Evolutionary conservation across 2,888 invertebrate genomes (phyloP), one percentile per base, ranked within the genome.

Genomic region (Stenchaetothrips biformis): DNA sequence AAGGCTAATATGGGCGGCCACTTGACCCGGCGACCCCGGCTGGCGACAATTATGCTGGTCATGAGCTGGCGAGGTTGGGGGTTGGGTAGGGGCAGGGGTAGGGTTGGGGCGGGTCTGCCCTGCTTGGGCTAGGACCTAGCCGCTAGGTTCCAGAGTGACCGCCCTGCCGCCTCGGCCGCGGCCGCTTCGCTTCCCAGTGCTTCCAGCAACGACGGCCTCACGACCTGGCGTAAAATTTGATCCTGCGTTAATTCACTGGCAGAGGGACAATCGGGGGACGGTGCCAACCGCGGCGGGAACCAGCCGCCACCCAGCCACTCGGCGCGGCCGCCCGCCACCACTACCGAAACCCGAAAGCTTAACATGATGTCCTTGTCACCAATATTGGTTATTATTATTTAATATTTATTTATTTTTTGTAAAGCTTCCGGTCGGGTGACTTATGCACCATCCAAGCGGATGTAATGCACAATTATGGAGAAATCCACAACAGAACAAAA

Each of bases 211-310:
- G n/a, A 4, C 37, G 37, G 67, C 21, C 7, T 9, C 67, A 74
- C 67, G 67, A 74, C 67, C 9, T 25, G 67, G 67, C 67, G 25
- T 74, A 74, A 74, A 74, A 74, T 74, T 74, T 74, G 67, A 74
- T 21, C 21, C 21, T 21, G 67, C 25, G 21, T 25, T 74, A 25
- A 74, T 74, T 74, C 67, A 25, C 67, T 74, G 67, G 67, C 67
- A 74, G 67, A 25, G 67, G 67, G 25, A 74, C 67, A 74, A 74
- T 74, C 67, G 25, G 25, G 13, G 59, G 59, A 16, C 59, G 59
- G 18, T 59, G 59, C 59, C 59, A 59, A 59, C 18, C 21, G 67
- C n/a, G n/a, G n/a, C n/a, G 67, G 8, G 21, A 74, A 21, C 25
- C 25, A 25, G 67, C n/a, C 67, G n/a, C n/a, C n/a, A n/a, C n/a